Evolutionary conservation across 2,888 invertebrate species (phyloP).

Genomic region (Apamea epomidion): DNA sequence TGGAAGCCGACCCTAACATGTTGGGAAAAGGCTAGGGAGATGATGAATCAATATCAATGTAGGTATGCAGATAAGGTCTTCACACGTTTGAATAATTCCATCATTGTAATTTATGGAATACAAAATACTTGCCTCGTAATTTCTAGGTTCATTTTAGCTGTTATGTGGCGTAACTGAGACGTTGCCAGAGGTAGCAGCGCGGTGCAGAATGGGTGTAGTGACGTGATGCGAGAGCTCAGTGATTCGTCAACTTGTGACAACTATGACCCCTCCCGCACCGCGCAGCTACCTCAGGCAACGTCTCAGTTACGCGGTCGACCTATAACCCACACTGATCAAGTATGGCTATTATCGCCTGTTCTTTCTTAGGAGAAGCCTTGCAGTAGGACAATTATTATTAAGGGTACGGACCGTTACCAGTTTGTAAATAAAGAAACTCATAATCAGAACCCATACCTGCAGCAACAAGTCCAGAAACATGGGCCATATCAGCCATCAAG

Average conservation of each 20-base stretch:
- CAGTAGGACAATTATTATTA: background rate
- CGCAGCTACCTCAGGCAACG: too few species aligned
- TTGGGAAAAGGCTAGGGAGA: too few species aligned
- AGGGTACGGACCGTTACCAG: background rate
- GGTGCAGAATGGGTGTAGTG: too few species aligned
- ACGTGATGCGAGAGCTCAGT: too few species aligned
- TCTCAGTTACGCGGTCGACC: too few species aligned
- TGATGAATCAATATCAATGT: background rate
- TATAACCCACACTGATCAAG: background rate
- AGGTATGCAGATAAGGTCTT: conserved; percentile 2
- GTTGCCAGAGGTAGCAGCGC: too few species aligned
- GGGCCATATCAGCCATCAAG: conserved; percentile 98
- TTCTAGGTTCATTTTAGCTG: background rate
- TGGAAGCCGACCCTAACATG: too few species aligned
- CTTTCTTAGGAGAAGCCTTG: too few species aligned
- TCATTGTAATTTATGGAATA: background rate
- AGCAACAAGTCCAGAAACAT: conserved; percentile 97
- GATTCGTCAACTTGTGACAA: too few species aligned
- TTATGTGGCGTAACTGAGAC: too few species aligned
- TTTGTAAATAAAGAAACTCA: background rate
- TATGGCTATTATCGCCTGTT: background rate
- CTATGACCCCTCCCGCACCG: too few species aligned
- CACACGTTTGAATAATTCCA: background rate
- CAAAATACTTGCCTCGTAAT: background rate
- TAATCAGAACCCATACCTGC: conserved; percentile 89